phyloP scores from a whole-genome alignment of 2,113 vertebrate species.

The Neopipo cinnamomea region DNA sequence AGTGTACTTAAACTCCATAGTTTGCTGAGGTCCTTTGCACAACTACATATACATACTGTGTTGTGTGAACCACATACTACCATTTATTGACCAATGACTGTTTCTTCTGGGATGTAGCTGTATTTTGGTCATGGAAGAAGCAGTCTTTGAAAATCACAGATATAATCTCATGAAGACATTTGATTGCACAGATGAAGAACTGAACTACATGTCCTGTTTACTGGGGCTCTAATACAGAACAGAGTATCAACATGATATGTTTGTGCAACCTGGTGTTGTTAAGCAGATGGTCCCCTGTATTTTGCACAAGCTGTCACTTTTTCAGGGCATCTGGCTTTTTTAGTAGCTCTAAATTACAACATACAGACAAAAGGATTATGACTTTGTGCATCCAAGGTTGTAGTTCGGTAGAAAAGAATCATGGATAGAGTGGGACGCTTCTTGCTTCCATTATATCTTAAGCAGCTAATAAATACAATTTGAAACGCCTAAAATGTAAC shows the following conservation, averaged over 20 bases:
- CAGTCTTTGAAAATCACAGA: background rate
- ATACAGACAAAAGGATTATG: background rate
- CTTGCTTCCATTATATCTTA: background rate
- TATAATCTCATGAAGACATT: background rate
- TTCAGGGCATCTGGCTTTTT: background rate
- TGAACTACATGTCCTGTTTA: background rate
- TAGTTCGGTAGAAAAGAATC: background rate
- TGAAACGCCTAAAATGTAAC: background rate
- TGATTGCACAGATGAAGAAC: background rate
- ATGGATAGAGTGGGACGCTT: background rate
- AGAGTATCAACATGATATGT: background rate
- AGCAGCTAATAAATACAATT: background rate
- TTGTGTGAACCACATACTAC: background rate
- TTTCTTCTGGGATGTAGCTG: background rate
- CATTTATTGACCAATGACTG: background rate
- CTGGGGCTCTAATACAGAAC: background rate
- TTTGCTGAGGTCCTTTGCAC: background rate
- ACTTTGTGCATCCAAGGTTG: background rate
- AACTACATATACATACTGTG: accelerated
- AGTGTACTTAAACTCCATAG: background rate
- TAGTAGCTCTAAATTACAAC: background rate
- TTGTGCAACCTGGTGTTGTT: background rate
- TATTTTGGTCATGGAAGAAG: background rate
- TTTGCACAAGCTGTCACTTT: background rate
- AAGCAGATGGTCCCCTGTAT: background rate